A percentile compares a stretch with the other conserved stretches of the same genome.
phyloP scores from a whole-genome alignment of 2,113 vertebrate species.

The Camelus bactrianus region DNA sequence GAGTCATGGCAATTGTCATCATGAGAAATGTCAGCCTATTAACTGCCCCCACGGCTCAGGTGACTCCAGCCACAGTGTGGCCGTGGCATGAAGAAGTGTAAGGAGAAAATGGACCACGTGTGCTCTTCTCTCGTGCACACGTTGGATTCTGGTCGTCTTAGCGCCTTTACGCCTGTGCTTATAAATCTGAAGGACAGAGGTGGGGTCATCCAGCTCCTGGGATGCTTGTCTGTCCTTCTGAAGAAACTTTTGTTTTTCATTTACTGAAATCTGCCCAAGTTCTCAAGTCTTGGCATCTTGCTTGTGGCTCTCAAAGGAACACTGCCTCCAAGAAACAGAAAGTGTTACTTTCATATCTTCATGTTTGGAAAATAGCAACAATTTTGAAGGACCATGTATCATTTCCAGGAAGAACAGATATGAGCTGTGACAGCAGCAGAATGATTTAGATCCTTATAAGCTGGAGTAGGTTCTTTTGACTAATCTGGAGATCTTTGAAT shows the following conservation, averaged over 20 bases:
- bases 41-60: neutral
- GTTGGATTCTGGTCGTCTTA: neutral
- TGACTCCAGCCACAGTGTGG: neutral
- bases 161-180: neutral
- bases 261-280: constrained; percentile 61
- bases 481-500: neutral
- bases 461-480: neutral
- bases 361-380: constrained; percentile 50
- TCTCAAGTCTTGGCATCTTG: constrained; percentile 60
- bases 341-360: constrained; percentile 71
- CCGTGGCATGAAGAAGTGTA: neutral
- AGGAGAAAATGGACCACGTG: neutral
- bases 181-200: neutral
- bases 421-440: neutral
- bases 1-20: fast-evolving
- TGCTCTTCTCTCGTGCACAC: neutral
- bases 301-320: constrained; percentile 67
- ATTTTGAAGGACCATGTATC: constrained; percentile 75
- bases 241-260: neutral
- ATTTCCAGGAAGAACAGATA: neutral
- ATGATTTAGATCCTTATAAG: neutral
- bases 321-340: constrained; percentile 41
- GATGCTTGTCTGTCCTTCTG: constrained; percentile 11
- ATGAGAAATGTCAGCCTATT: neutral
- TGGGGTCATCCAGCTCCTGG: neutral